Percentiles rank a stretch among this genome's conserved stretches.
Evolutionary conservation across 2,888 invertebrate species (phyloP).

Genomic region (Hydroisotoma schaefferi): DNA sequence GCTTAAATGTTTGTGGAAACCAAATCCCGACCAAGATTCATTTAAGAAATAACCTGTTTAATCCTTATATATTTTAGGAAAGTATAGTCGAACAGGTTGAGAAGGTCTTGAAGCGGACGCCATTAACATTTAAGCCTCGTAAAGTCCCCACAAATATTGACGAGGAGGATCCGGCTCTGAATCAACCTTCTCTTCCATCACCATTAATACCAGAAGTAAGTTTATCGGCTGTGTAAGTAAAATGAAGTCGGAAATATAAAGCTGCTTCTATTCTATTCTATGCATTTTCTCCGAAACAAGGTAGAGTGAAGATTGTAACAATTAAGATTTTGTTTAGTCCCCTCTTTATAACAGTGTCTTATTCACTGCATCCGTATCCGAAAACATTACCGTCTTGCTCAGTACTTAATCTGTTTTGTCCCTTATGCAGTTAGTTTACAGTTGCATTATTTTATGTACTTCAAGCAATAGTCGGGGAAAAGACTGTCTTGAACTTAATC

Average conservation of each 20-base stretch:
- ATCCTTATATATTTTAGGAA: constrained; percentile 56
- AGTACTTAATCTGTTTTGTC: too few relatives aligned
- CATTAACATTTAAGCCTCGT: constrained; percentile 65
- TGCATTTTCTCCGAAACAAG: too few relatives aligned
- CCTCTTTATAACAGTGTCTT: not conserved
- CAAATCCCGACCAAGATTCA: constrained; percentile 9
- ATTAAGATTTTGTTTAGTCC: constrained; percentile 2
- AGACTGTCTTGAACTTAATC: too few relatives aligned
- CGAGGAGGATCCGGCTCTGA: constrained; percentile 55
- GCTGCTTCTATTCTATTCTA: not conserved
- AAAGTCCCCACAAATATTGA: constrained; percentile 64
- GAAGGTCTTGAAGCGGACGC: constrained; percentile 68
- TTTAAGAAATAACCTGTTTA: constrained; percentile 33
- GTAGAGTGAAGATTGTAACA: constrained; percentile 15
- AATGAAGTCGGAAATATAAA: too few relatives aligned
- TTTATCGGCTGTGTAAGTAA: constrained; percentile 4
- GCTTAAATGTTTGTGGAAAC: constrained; percentile 2
- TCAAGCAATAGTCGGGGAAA: too few relatives aligned
- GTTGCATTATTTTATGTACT: too few relatives aligned
- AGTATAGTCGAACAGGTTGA: constrained; percentile 70
- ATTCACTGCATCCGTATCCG: too few relatives aligned
- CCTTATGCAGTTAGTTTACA: too few relatives aligned
- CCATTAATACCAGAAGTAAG: constrained; percentile 48
- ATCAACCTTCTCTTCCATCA: constrained; percentile 43
- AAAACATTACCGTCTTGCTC: too few relatives aligned